These are phyloP conservation scores for Dendrophyllia cribrosa DNA, from an alignment of 64 coral and sea anemone species.

Conservation along the genomic window DNA sequence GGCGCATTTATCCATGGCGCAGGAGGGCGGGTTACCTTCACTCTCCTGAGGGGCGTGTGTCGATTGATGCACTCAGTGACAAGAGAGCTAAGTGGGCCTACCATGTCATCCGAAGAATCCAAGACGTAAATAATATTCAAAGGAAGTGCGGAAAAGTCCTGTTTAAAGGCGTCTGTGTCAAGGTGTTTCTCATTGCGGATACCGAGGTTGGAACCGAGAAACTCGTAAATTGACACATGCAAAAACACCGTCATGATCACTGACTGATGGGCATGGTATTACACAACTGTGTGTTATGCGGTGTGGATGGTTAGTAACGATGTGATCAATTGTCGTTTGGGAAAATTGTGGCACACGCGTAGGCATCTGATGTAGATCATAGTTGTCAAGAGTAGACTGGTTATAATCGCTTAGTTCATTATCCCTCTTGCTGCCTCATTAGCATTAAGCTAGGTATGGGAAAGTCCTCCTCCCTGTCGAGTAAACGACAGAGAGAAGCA, in stretches of 20 bases:
- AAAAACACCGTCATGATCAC: slow-evolving; percentile 43
- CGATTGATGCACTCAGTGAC: slow-evolving; percentile 25
- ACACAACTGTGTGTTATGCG: not conserved
- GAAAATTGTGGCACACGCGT: slow-evolving; percentile 30
- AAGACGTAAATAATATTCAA: not conserved
- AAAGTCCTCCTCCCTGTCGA: too few species aligned
- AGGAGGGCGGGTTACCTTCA: slow-evolving; percentile 46
- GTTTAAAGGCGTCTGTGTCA: not conserved
- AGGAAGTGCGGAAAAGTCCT: not conserved
- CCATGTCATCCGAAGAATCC: not conserved
- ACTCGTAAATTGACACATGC: slow-evolving; percentile 41
- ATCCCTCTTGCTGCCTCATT: too few species aligned
- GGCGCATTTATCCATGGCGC: slow-evolving; percentile 13
- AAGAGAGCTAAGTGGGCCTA: not conserved
- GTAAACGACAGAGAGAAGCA: too few species aligned
- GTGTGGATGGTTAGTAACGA: slow-evolving; percentile 35
- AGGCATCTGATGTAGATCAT: too few species aligned
- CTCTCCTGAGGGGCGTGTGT: slow-evolving; percentile 32
- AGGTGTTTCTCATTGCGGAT: not conserved
- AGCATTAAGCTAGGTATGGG: too few species aligned
- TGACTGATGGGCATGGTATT: slow-evolving; percentile 36
- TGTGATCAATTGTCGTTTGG: slow-evolving; percentile 48
- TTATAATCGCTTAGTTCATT: too few species aligned
- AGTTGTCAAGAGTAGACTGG: too few species aligned
- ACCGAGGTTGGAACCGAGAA: slow-evolving; percentile 5